Conservation (phyloP, 1,140 invertebrate species). For the Pectinophora gossypiella region DNA sequence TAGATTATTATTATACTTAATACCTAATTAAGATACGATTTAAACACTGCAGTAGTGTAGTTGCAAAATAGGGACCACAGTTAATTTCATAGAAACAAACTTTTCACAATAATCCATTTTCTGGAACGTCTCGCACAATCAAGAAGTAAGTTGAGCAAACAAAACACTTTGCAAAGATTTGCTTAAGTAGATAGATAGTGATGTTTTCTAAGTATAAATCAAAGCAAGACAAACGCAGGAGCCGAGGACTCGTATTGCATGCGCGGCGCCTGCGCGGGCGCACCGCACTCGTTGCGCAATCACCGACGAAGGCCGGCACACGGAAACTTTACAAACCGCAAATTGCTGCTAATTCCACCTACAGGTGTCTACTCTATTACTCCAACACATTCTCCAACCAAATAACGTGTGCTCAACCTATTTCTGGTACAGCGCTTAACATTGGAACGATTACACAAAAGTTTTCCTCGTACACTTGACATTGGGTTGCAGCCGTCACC, state of each 20-base stretch:
- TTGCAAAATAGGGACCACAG: too few relatives aligned
- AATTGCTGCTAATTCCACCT: conserved; percentile 34
- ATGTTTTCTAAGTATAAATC: not conserved
- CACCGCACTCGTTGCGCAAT: conserved; percentile 34
- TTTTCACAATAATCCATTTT: too few relatives aligned
- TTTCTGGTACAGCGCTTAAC: not conserved
- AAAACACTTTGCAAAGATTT: too few relatives aligned
- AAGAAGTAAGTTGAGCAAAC: too few relatives aligned
- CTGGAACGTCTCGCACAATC: too few relatives aligned
- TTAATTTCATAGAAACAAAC: too few relatives aligned
- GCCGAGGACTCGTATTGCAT: conserved; percentile 19
- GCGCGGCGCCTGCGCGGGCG: conserved; percentile 20
- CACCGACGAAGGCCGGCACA: conserved; percentile 35
- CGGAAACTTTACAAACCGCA: conserved; percentile 38
- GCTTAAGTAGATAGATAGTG: not conserved
- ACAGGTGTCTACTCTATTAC: not conserved
- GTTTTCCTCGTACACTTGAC: conserved; percentile 51
- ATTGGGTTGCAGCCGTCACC: conserved; percentile 30
- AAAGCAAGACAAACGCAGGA: not conserved
- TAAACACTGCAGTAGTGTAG: too few relatives aligned
- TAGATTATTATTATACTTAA: too few relatives aligned
- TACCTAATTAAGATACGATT: too few relatives aligned
- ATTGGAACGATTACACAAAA: not conserved
- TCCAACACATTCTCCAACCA: not conserved
- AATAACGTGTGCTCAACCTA: not conserved